Evolutionary conservation across 1,140 invertebrate species (phyloP), one percentile per base, ranked within the genome.

Genomic region (Drosophila pseudoananassae): DNA sequence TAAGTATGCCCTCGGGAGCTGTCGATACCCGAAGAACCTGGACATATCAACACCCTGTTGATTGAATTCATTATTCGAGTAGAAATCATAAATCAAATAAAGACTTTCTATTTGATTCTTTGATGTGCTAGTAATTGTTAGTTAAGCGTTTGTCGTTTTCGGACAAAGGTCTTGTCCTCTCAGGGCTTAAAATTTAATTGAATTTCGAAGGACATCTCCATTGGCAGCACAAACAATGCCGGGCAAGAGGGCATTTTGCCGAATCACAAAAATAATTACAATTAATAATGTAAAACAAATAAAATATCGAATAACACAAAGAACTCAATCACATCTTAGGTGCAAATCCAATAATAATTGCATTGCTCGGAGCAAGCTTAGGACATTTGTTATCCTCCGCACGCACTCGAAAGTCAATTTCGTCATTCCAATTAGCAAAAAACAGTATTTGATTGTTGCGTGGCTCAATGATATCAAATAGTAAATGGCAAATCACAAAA

Each of bases 331-430:
- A 47, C 33, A 50, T 47, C 47, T 59, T 63, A 36, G 61, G 66
- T 69, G 66, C 61, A 73, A 84, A 85, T 80, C 76, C 61, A 76
- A 69, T 63, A 61, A 55, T 76, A 85, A 84, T 84, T 85, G 72
- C 51, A 58, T 52, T 64, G 29, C 36, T 10, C 10, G 49, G 20
- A 50, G 55, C 49, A 51, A 69, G 51, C 49, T 46, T 33, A 33
- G n/a, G 2, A 50, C 33, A 49, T 56, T 72, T 46, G 38, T 46
- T 29, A 71, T 49, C 52, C 52, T 45, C 20, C 17, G 51, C 69
- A 58, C 54, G 59, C 45, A 58, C 49, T 74, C 17, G 14, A 68
- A 78, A 63, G 59, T 71, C 49, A 79, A 56, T 63, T 78, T 54
- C 20, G 15, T 23, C 1, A 51, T 49, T 55, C 36, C 17, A 52